phyloP scores from a whole-genome alignment of 2,797 vertebrate species.

The Neopelma chrysocephalum region DNA sequence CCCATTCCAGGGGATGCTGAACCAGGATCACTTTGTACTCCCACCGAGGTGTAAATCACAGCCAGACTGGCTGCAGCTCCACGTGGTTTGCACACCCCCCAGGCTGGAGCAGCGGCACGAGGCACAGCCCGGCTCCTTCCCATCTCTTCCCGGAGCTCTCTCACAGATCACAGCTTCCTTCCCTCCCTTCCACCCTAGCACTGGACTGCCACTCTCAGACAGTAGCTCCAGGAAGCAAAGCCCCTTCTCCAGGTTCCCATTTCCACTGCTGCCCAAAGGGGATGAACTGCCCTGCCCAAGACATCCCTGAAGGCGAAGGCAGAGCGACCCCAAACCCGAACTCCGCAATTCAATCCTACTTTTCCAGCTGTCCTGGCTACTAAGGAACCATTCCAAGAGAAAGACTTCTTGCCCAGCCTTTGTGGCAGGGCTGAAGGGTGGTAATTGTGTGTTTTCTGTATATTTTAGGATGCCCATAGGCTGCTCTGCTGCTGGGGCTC shows the following conservation, averaged over 20 bases:
- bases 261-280: neutral
- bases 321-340: neutral
- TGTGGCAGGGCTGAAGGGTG: neutral
- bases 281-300: neutral
- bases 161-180: neutral
- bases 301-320: neutral
- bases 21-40: neutral
- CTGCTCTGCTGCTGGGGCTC: neutral
- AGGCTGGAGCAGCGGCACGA: neutral
- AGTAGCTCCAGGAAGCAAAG: neutral
- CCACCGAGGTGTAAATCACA: neutral
- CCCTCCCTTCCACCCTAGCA: neutral
- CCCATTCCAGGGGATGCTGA: neutral
- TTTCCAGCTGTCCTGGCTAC: neutral
- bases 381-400: neutral
- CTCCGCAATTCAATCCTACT: neutral
- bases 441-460: neutral
- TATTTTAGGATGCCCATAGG: neutral
- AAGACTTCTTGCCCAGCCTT: neutral
- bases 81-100: accelerated
- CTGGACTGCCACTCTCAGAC: neutral
- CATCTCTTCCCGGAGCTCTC: neutral
- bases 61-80: neutral
- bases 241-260: neutral
- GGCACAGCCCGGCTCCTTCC: neutral